Base-by-base conservation (phyloP, 1,140 invertebrate genomes). In the Arctopsyche grandis region DNA sequence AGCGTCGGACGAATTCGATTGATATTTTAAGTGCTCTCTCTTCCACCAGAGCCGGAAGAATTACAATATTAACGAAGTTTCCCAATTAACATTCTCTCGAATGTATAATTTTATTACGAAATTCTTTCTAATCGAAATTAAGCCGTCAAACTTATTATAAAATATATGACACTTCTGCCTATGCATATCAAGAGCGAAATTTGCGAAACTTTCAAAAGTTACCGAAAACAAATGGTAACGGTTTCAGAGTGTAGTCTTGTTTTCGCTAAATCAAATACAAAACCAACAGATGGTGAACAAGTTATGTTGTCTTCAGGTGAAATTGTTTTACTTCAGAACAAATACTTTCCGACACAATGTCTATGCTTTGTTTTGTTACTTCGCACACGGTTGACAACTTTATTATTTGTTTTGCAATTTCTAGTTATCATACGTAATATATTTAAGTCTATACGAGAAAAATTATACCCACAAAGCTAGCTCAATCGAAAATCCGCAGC, bases 291-390 rank as follows among this genome's bases (percentile, higher is more conserved):
- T 66, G 63, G 63, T 22, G 63, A 66, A 66, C 63, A 24, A 66
- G 63, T 66, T 66, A 66, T 66, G 63, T 66, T 66, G 63, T 66
- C 63, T 66, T 66, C 63, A 66, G 63, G 63, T 66, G 63, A 66
- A 66, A 66, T 66, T 66, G 63, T 66, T 66, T 66, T 66, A 66
- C 63, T 66, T 66, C 24, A 0, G 9, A 66, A 66, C 63, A 66
- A 60, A 60, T 21, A 16, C 56, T 60, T 60, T 16, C 12, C 48
- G 4, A 52, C 16, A 52, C 16, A 52, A 52, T 52, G 10, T 52
- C 16, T 52, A 52, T 16, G 16, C 1, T 12, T 52, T 52, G 48
- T 52, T 4, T 38, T 38, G 29, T 38, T 38, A 38, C 29, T 4
- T 38, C 7, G 29, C 7, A 38, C 29, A 7, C 7, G 29, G 7